Evolutionary conservation across 2,113 vertebrate species (phyloP).

Genomic region (Calyptommatus sinebrachiatus): DNA sequence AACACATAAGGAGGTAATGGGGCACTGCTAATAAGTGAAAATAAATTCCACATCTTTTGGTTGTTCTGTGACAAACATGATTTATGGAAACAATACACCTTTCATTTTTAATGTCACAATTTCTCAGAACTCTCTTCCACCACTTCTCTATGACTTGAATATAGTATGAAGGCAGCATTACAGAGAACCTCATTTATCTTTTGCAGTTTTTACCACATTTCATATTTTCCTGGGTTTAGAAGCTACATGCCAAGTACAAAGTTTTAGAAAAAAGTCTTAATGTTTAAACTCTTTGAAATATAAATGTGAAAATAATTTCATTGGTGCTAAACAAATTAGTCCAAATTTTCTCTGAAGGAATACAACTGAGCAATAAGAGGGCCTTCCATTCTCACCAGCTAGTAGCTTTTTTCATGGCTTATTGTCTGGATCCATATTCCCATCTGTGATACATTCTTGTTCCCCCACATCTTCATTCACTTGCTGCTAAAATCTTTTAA

Average conservation of each 20-base stretch:
- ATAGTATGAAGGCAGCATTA: conserved; percentile 21
- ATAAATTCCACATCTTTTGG: background rate
- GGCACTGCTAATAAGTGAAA: conserved; percentile 24
- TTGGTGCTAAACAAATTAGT: too few species aligned
- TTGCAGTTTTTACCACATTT: conserved; percentile 2
- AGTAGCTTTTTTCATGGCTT: too few species aligned
- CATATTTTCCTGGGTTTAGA: conserved; percentile 13
- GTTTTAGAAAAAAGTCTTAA: rapidly evolving
- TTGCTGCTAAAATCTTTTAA: too few species aligned
- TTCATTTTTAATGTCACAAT: conserved; percentile 11
- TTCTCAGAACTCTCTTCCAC: background rate
- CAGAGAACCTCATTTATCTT: background rate
- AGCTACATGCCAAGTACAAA: background rate
- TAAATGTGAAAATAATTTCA: too few species aligned
- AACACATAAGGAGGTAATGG: background rate
- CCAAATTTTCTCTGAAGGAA: too few species aligned
- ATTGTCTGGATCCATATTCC: too few species aligned
- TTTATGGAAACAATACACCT: conserved; percentile 31
- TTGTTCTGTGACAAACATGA: conserved; percentile 13
- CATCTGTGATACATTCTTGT: too few species aligned
- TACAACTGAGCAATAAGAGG: too few species aligned
- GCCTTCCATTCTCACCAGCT: too few species aligned
- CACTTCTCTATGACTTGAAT: background rate
- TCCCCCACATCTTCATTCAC: too few species aligned
- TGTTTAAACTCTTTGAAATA: too few species aligned